Evolutionary conservation across 1,140 invertebrate species (phyloP).

Genomic region (Musca domestica): DNA sequence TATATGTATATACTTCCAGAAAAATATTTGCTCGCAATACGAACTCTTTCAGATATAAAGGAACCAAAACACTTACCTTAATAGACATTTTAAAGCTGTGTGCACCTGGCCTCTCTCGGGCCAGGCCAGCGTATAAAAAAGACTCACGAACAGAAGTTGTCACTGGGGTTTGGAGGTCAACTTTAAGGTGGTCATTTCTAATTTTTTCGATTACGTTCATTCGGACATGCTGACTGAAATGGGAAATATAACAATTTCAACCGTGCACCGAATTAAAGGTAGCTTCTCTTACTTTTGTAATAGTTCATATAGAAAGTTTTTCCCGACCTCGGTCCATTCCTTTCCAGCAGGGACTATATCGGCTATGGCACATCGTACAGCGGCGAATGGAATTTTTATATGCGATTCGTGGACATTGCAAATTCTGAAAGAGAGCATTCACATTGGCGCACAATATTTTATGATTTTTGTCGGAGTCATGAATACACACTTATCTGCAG

Average conservation of each 20-base stretch:
- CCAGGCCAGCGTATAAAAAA: constrained; percentile 46
- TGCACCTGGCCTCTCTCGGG: constrained; percentile 28
- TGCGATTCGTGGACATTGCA: constrained; percentile 28
- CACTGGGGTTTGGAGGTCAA: constrained; percentile 32
- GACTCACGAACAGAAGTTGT: constrained; percentile 40
- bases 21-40: too few relatives aligned
- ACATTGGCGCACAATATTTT: not conserved
- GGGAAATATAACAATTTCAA: not conserved
- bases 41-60: too few relatives aligned
- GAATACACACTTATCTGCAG: constrained; percentile 9
- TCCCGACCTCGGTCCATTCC: constrained; percentile 33
- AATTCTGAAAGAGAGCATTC: constrained; percentile 30
- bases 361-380: constrained; percentile 36
- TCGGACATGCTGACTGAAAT: constrained; percentile 12
- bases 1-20: too few relatives aligned
- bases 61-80: constrained; percentile 23
- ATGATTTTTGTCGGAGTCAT: not conserved
- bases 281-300: constrained; percentile 29
- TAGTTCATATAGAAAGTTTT: constrained; percentile 33
- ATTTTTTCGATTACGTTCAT: constrained; percentile 23
- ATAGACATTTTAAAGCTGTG: not conserved
- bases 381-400: constrained; percentile 31
- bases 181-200: constrained; percentile 24
- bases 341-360: constrained; percentile 33
- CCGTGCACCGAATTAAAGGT: too few relatives aligned